Evolutionary conservation across 1,140 invertebrate genomes (phyloP).

Genomic region (Potamilus streckersoni): DNA sequence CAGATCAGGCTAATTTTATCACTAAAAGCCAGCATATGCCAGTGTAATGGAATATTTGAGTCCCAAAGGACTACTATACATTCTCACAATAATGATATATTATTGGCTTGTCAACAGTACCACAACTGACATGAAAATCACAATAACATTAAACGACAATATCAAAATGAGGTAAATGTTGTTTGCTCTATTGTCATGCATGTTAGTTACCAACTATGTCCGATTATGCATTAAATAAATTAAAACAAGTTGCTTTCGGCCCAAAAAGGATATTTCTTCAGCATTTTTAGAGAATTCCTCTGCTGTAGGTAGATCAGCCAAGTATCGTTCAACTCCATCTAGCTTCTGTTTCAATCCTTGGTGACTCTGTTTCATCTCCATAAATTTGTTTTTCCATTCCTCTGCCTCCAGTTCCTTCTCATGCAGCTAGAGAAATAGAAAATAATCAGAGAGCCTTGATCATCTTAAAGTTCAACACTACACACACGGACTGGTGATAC

Average conservation of each 20-base stretch:
- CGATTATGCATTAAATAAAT: too few species aligned
- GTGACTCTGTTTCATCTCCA: constrained; percentile 43
- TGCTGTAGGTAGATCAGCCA: constrained; percentile 54
- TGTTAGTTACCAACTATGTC: too few species aligned
- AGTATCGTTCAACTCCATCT: constrained; percentile 54
- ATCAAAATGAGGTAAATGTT: too few species aligned
- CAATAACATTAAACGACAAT: too few species aligned
- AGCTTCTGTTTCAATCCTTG: constrained; percentile 51
- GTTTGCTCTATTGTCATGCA: too few species aligned
- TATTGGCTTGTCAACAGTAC: too few species aligned
- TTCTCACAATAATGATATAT: too few species aligned
- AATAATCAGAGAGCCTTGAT: neutral
- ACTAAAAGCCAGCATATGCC: too few species aligned
- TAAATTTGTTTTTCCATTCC: constrained; percentile 50
- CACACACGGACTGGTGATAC: neutral
- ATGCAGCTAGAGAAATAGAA: constrained; percentile 40
- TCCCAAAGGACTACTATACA: too few species aligned
- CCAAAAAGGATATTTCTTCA: constrained; percentile 58
- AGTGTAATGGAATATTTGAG: too few species aligned
- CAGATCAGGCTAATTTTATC: too few species aligned
- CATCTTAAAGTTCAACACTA: neutral
- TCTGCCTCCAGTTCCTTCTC: constrained; percentile 40
- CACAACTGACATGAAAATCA: too few species aligned
- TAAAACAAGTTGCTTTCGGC: neutral
- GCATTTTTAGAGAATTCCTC: constrained; percentile 51